A percentile compares a stretch with the other conserved stretches of the same genome.
Conservation (phyloP, 2,113 vertebrate genomes). For the Delphinus delphis region DNA sequence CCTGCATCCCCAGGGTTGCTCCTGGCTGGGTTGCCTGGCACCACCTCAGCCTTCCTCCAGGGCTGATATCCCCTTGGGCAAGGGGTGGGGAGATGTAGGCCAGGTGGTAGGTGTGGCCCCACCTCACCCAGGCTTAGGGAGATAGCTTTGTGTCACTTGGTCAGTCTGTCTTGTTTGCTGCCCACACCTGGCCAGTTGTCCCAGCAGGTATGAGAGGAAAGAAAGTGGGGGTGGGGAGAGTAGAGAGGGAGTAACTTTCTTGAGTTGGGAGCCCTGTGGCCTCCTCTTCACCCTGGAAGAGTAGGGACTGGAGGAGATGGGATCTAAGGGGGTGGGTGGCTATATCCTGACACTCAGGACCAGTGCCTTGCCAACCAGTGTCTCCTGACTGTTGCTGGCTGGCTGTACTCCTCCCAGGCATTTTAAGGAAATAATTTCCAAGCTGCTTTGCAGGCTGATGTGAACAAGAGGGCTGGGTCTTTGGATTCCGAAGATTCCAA, state of each 20-base stretch:
- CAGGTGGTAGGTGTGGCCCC: background rate
- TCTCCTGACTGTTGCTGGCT: background rate
- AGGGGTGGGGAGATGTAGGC: background rate
- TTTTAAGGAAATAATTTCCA: slow-evolving; percentile 42
- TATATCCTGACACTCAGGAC: background rate
- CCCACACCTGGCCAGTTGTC: slow-evolving; percentile 3
- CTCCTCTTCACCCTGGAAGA: background rate
- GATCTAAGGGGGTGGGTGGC: background rate
- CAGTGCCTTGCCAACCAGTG: background rate
- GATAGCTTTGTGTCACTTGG: background rate
- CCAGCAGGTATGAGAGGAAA: slow-evolving; percentile 35
- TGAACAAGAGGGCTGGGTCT: background rate
- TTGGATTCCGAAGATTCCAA: background rate
- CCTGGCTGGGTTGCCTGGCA: slow-evolving; percentile 43
- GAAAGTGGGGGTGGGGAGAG: background rate
- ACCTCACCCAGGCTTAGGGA: background rate
- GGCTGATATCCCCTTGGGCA: background rate
- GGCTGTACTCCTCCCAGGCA: background rate
- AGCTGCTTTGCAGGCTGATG: slow-evolving; percentile 9
- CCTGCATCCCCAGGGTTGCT: background rate
- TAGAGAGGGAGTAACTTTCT: background rate
- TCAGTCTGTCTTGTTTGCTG: background rate
- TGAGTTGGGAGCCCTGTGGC: background rate
- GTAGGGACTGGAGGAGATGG: background rate
- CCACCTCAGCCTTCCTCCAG: slow-evolving; percentile 4